phyloP scores from a whole-genome alignment of 2,113 vertebrate species.

The Hyperopisus bebe region DNA sequence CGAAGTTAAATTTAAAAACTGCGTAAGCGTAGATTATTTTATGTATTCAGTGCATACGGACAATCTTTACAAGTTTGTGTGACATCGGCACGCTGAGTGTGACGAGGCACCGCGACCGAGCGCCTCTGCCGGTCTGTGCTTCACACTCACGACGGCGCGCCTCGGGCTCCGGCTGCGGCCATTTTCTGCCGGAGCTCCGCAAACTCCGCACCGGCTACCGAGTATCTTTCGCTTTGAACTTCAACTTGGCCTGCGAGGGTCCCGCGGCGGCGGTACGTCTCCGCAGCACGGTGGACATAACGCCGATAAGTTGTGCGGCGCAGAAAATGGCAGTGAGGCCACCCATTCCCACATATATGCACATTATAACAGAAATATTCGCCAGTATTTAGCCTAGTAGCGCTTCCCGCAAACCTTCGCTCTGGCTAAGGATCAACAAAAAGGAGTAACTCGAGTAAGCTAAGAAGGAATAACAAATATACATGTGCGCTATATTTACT shows the following conservation, averaged over 20 bases:
- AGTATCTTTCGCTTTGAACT: conserved; percentile 43
- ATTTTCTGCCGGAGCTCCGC: conserved; percentile 74
- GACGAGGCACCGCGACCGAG: conserved; percentile 43
- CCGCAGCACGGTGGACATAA: conserved; percentile 7
- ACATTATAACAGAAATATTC: conserved; percentile 12
- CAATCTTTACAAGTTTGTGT: conserved; percentile 9
- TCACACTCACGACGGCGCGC: conserved; percentile 65
- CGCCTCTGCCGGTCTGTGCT: conserved; percentile 60
- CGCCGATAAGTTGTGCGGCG: conserved; percentile 34
- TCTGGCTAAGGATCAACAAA: conserved; percentile 33
- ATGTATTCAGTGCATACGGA: neutral
- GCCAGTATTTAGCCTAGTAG: conserved; percentile 14
- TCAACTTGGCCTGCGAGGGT: conserved; percentile 52
- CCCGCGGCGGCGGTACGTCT: conserved; percentile 27
- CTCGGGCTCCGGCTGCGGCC: conserved; percentile 70
- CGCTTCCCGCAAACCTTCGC: conserved; percentile 31
- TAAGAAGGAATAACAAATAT: conserved; percentile 27
- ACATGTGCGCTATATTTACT: conserved; percentile 22
- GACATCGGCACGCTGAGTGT: conserved; percentile 23
- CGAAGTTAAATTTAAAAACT: neutral
- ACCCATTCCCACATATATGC: conserved; percentile 9
- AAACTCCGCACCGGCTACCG: conserved; percentile 24
- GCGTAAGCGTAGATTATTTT: neutral
- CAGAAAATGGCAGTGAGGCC: conserved; percentile 21
- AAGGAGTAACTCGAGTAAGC: conserved; percentile 28